Evolutionary conservation across 64 coral and sea anemone species (phyloP).

Genomic region (Montipora foliosa): DNA sequence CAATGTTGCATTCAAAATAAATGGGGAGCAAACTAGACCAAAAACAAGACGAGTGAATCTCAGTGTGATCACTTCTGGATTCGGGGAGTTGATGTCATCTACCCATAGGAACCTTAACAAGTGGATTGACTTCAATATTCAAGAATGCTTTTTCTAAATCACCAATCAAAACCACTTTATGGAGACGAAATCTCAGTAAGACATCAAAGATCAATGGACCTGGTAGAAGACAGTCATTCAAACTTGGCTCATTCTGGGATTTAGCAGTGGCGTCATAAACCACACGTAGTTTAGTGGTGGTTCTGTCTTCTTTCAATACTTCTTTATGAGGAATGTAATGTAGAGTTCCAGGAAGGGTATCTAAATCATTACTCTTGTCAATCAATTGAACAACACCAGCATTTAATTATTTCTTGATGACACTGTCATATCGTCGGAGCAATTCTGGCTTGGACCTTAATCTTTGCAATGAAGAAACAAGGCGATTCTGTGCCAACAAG

Average conservation of each 20-base stretch:
- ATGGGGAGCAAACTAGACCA: conserved; percentile 38
- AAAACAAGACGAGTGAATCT: conserved; percentile 54
- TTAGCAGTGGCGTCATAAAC: conserved; percentile 30
- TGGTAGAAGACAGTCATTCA: conserved; percentile 29
- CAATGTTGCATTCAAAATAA: conserved; percentile 15
- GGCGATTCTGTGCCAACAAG: background rate
- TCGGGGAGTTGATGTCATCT: conserved; percentile 13
- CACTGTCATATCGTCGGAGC: conserved; percentile 48
- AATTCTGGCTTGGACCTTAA: conserved; percentile 19
- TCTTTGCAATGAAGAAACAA: conserved; percentile 21
- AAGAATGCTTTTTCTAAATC: conserved; percentile 61
- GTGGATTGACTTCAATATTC: conserved; percentile 10
- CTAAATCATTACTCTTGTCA: background rate
- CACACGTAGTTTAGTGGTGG: conserved; percentile 19
- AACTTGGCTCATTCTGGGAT: background rate
- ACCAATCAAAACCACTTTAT: conserved; percentile 28
- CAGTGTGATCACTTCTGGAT: background rate
- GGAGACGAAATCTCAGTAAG: conserved; percentile 27
- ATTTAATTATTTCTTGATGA: conserved; percentile 47
- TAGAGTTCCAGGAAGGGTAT: background rate
- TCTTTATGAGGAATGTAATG: conserved; percentile 53
- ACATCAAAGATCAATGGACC: conserved; percentile 39
- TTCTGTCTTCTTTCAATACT: conserved; percentile 6
- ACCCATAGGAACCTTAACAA: conserved; percentile 27
- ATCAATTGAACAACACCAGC: conserved; percentile 52